phyloP scores from a whole-genome alignment of 1,140 invertebrate species.

The Drosophila elegans region DNA sequence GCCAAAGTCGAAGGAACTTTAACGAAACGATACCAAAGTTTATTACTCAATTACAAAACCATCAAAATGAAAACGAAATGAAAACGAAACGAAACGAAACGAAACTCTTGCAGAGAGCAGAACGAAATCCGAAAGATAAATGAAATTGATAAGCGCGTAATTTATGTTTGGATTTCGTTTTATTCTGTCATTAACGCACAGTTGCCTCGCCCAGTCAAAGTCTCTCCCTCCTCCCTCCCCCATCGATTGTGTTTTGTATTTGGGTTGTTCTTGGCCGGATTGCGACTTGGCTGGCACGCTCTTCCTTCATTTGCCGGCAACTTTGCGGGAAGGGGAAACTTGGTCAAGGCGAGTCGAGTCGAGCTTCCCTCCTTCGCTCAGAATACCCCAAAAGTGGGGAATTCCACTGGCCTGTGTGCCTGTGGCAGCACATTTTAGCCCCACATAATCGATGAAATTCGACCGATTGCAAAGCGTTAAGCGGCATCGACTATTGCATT shows the following conservation, averaged over 20 bases:
- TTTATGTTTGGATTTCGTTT: constrained; percentile 84
- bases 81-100: constrained; percentile 55
- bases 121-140: constrained; percentile 80
- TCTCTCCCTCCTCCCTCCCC: not conserved
- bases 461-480: constrained; percentile 40
- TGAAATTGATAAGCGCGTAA: constrained; percentile 84
- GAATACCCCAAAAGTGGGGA: not conserved
- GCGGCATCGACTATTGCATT: constrained; percentile 40
- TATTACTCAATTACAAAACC: constrained; percentile 84
- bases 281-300: constrained; percentile 21
- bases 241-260: constrained; percentile 19
- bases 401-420: not conserved
- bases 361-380: not conserved
- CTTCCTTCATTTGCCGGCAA: constrained; percentile 29
- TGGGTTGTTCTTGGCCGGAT: constrained; percentile 32
- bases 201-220: constrained; percentile 52
- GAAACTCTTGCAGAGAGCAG: constrained; percentile 43
- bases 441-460: constrained; percentile 64
- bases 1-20: constrained; percentile 50
- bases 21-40: constrained; percentile 74
- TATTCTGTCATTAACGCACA: constrained; percentile 82
- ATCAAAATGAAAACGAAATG: constrained; percentile 77
- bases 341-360: constrained; percentile 50
- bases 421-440: not conserved
- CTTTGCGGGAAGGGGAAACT: constrained; percentile 21